Percentiles rank a stretch among this genome's conserved stretches.
phyloP scores from a whole-genome alignment of 2,113 vertebrate genomes.

The Tachuris rubrigastra region DNA sequence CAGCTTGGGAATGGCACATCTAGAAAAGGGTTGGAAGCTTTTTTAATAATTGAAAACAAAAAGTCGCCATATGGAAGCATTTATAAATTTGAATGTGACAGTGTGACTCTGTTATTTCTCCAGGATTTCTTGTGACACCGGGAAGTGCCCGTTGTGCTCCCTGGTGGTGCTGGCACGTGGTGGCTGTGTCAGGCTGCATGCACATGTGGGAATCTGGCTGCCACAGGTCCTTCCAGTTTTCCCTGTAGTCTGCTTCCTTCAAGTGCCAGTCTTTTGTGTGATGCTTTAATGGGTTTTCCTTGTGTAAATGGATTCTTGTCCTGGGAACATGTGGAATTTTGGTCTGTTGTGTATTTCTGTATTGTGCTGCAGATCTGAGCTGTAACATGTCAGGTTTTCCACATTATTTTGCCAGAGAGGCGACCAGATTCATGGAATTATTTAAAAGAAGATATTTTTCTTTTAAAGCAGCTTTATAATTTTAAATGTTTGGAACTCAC shows the following conservation, averaged over 20 bases:
- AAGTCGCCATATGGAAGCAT: neutral
- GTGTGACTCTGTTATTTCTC: neutral
- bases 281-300: slow-evolving; percentile 9
- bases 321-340: neutral
- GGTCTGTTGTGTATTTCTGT: neutral
- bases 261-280: neutral
- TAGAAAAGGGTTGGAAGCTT: neutral
- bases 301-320: neutral
- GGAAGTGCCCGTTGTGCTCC: neutral
- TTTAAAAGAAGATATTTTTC: neutral
- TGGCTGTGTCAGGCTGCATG: neutral
- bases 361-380: neutral
- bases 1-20: neutral
- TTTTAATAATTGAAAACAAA: neutral
- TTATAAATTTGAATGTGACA: neutral
- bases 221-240: neutral
- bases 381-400: neutral
- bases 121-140: neutral
- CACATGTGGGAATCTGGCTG: neutral
- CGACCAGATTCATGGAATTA: neutral
- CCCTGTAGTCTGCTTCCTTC: neutral
- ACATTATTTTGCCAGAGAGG: neutral
- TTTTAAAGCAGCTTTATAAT: neutral
- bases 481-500: neutral
- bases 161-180: neutral